phyloP scores from a whole-genome alignment of 2,888 invertebrate species.

The Dicycla oo region DNA sequence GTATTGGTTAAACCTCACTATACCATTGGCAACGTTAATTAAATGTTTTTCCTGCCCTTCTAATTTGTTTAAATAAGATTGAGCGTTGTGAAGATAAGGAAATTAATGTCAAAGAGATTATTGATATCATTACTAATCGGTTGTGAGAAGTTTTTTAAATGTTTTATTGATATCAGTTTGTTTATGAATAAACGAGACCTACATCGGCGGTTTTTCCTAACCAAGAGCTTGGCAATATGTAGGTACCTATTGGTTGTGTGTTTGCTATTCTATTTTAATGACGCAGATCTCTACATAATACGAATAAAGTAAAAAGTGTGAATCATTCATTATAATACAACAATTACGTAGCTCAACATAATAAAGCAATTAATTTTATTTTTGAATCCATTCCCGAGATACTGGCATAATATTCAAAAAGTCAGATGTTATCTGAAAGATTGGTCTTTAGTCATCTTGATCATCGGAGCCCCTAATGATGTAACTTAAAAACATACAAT shows the following conservation, averaged over 20 bases:
- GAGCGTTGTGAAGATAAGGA: conserved; percentile 34
- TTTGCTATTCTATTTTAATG: neutral
- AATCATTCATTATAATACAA: conserved; percentile 18
- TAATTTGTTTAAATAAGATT: conserved; percentile 62
- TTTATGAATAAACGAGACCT: conserved; percentile 6
- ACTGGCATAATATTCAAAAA: neutral
- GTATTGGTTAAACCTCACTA: conserved; percentile 85
- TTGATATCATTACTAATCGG: conserved; percentile 26
- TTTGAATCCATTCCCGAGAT: conserved; percentile 27
- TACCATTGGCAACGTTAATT: conserved; percentile 84
- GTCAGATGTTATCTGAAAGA: conserved; percentile 46
- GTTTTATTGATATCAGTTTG: conserved; percentile 12
- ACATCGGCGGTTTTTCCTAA: neutral
- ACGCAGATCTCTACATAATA: neutral
- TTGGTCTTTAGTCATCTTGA: conserved; percentile 37
- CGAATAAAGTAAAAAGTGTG: conserved; percentile 9
- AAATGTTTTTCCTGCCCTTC: conserved; percentile 65
- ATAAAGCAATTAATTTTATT: conserved; percentile 37
- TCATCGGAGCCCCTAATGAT: conserved; percentile 37
- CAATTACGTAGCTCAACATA: conserved; percentile 16
- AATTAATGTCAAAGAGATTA: conserved; percentile 14
- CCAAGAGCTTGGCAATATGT: neutral
- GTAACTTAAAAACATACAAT: conserved; percentile 50
- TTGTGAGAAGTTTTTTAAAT: conserved; percentile 9
- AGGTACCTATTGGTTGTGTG: neutral